Base-by-base conservation (phyloP, 2,888 invertebrate species). In the Steromphala cineraria region DNA sequence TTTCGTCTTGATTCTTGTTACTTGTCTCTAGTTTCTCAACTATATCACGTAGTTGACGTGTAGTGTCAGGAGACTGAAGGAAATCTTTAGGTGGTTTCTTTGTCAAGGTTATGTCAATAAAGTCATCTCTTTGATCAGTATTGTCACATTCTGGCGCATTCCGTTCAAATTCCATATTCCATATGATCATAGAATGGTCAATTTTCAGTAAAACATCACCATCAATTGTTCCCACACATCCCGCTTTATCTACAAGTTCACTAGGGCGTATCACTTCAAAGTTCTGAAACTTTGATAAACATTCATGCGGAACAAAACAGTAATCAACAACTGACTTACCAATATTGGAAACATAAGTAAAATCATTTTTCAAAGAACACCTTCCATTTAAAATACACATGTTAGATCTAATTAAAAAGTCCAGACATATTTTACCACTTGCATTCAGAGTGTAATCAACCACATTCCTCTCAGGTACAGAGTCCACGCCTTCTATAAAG, bases 351-450 rank as follows among this genome's bases (percentile, higher is more conserved):
- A 79, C 79, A 74, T 13, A 71, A 19, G 79, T 79, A 55, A 74
- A 79, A 53, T 74, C 71, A 36, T 79, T 79, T 53, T 53, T 24
- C 19, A 46, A 19, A 53, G 8, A 36, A 7, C 71, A 52, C 53
- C 74, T 17, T 36, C 79, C 79, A 79, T 79, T 79, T 15, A 79
- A 36, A 13, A 79, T 79, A 67, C 79, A 74, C 24, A 74, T 21
- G 71, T 71, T 79, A 36, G 53, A 24, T 13, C 31, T 31, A 31
- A 79, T 74, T 24, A 79, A 53, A 53, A 79, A 79, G 36, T 78
- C 78, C 28, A 56, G n/a, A 24, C 28, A 36, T 31, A 56, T 4
- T 15, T 56, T n/a, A 24, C 79, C 79, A 53, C 71, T 52, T 17
- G 13, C 24, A 67, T 79, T 74, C 52, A 10, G 5, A 1, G 15